phyloP scores from a whole-genome alignment of 1,140 invertebrate genomes.

The Lysiphlebus fabarum region DNA sequence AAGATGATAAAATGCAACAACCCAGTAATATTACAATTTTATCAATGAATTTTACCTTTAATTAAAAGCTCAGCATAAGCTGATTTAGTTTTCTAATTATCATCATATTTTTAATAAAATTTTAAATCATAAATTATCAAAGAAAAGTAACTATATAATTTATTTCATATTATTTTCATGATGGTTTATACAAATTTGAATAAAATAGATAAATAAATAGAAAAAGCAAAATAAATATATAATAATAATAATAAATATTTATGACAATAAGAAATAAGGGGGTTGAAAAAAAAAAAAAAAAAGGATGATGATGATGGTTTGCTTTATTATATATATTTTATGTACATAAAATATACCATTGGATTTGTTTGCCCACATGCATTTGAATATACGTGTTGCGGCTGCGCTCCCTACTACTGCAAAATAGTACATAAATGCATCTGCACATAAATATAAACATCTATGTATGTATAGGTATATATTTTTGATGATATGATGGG shows the following conservation, averaged over 20 bases:
- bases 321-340: constrained; percentile 1
- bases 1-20: too few relatives aligned
- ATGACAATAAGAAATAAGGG: constrained; percentile 10
- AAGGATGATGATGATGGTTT: not conserved
- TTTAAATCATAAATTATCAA: too few relatives aligned
- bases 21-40: too few relatives aligned
- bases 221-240: constrained; percentile 8
- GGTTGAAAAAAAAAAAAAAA: not conserved
- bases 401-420: constrained; percentile 42
- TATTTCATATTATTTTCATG: too few relatives aligned
- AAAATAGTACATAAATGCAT: not conserved
- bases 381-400: constrained; percentile 37
- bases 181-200: too few relatives aligned
- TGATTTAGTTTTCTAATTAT: too few relatives aligned
- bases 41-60: too few relatives aligned
- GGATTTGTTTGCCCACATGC: constrained; percentile 39
- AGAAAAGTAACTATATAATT: too few relatives aligned
- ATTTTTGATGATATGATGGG: not conserved
- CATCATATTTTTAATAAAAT: too few relatives aligned
- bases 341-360: constrained; percentile 14
- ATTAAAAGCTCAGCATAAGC: too few relatives aligned
- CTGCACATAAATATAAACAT: not conserved
- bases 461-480: not conserved
- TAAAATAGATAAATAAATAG: not conserved
- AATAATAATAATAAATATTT: constrained; percentile 3